Evolutionary conservation across 2,888 invertebrate species (phyloP).

Genomic region (Agonopterix subpropinquella): DNA sequence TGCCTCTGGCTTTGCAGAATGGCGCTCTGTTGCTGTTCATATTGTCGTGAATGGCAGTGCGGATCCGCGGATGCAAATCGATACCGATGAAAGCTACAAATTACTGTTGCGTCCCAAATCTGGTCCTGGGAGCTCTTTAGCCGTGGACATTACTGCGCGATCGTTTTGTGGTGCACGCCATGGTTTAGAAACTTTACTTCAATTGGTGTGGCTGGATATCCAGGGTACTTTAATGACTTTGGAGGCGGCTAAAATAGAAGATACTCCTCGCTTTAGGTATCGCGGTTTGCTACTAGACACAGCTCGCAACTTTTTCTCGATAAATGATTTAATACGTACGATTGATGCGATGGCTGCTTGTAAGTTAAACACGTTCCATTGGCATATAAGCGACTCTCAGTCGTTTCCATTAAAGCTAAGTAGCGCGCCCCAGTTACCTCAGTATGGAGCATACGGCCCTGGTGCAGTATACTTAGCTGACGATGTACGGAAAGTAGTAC

Average conservation of each 20-base stretch:
- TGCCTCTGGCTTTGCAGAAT: slow-evolving; percentile 36
- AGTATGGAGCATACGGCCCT: slow-evolving; percentile 87
- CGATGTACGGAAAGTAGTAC: slow-evolving; percentile 82
- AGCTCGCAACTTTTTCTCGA: slow-evolving; percentile 88
- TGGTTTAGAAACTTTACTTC: slow-evolving; percentile 84
- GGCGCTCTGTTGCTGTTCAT: slow-evolving; percentile 55
- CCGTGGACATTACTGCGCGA: slow-evolving; percentile 76
- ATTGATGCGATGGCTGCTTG: slow-evolving; percentile 90
- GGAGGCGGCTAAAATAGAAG: slow-evolving; percentile 78
- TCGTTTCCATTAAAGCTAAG: slow-evolving; percentile 90
- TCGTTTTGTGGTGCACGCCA: slow-evolving; percentile 86
- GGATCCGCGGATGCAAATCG: slow-evolving; percentile 74
- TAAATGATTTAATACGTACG: slow-evolving; percentile 80
- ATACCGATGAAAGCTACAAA: slow-evolving; percentile 83
- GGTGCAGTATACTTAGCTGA: slow-evolving; percentile 81
- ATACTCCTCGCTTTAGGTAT: slow-evolving; percentile 84
- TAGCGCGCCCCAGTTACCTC: slow-evolving; percentile 82
- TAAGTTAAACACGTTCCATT: slow-evolving; percentile 94
- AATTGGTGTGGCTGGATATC: slow-evolving; percentile 85
- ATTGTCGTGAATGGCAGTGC: slow-evolving; percentile 61
- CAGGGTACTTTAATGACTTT: slow-evolving; percentile 76
- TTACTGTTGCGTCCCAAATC: slow-evolving; percentile 71
- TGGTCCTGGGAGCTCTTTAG: slow-evolving; percentile 51
- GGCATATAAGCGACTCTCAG: slow-evolving; percentile 92
- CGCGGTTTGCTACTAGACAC: slow-evolving; percentile 94